Conservation (phyloP, 2,797 vertebrate genomes). For the Antennarius maculatus region DNA sequence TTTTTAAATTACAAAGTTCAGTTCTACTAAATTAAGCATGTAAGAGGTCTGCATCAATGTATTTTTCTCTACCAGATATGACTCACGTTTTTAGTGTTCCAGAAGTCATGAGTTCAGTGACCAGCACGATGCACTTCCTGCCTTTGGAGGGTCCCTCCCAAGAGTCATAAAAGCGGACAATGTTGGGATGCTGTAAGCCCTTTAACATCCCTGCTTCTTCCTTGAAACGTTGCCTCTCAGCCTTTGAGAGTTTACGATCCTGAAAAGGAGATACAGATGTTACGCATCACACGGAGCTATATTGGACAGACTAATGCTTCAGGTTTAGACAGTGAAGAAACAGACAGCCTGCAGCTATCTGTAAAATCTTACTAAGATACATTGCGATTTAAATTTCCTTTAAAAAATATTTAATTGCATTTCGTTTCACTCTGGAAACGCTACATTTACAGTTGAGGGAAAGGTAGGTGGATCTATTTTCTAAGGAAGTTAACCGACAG, state of each 20-base stretch:
- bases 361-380: too few species aligned
- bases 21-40: not conserved
- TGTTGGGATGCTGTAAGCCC: conserved; percentile 98
- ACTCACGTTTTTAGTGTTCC: conserved; percentile 98
- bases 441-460: conserved; percentile 8
- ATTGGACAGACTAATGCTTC: not conserved
- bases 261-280: conserved; percentile 54
- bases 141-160: conserved; percentile 98
- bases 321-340: not conserved
- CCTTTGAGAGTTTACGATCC: conserved; percentile 96
- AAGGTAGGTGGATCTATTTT: conserved; percentile 27
- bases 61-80: not conserved
- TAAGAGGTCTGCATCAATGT: not conserved
- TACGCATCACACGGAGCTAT: conserved; percentile 4
- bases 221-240: conserved; percentile 96
- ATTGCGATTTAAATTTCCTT: not conserved
- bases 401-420: not conserved
- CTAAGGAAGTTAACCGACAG: conserved; percentile 17
- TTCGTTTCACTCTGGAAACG: not conserved
- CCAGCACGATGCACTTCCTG: conserved; percentile 97
- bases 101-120: conserved; percentile 99
- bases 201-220: conserved; percentile 99
- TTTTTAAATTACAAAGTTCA: not conserved
- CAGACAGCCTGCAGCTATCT: not conserved
- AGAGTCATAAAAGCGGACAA: conserved; percentile 98